Percentiles rank a stretch among this genome's conserved stretches.
Evolutionary conservation across 2,113 vertebrate species (phyloP).

Genomic region (Tachysurus fulvidraco): DNA sequence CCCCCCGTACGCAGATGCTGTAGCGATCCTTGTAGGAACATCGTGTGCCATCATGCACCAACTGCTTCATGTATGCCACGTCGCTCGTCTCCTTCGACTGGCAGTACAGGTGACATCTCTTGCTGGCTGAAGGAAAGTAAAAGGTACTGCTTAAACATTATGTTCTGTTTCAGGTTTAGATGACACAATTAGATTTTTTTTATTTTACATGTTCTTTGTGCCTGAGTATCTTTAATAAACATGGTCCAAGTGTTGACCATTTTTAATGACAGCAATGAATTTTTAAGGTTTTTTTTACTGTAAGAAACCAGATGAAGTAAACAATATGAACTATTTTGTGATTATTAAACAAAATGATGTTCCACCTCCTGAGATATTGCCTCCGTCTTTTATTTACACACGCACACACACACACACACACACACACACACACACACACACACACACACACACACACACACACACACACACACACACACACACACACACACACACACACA

Average conservation of each 20-base stretch:
- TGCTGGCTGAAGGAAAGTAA: constrained; percentile 75
- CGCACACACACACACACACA: not conserved
- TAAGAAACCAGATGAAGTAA: not conserved
- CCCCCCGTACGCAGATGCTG: constrained; percentile 92
- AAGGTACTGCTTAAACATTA: not conserved
- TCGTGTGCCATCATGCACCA: constrained; percentile 89
- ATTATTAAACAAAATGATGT: not conserved
- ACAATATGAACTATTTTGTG: not conserved
- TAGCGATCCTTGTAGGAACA: constrained; percentile 95
- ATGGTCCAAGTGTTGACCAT: not conserved
- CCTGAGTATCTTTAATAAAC: not conserved
- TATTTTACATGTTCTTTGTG: not conserved
- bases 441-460: not conserved
- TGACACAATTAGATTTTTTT: not conserved
- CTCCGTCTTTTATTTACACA: not conserved
- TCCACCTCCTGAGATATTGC: not conserved
- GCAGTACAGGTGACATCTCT: constrained; percentile 93
- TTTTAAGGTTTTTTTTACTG: not conserved
- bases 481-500: not conserved
- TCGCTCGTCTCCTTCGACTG: constrained; percentile 87
- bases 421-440: not conserved
- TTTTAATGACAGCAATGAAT: not conserved
- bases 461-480: not conserved
- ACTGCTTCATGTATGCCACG: constrained; percentile 88
- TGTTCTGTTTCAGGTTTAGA: not conserved